Evolutionary conservation across 2,797 vertebrate genomes (phyloP), one percentile per base, ranked within the genome.

Genomic region (Hafferia zeledoni): DNA sequence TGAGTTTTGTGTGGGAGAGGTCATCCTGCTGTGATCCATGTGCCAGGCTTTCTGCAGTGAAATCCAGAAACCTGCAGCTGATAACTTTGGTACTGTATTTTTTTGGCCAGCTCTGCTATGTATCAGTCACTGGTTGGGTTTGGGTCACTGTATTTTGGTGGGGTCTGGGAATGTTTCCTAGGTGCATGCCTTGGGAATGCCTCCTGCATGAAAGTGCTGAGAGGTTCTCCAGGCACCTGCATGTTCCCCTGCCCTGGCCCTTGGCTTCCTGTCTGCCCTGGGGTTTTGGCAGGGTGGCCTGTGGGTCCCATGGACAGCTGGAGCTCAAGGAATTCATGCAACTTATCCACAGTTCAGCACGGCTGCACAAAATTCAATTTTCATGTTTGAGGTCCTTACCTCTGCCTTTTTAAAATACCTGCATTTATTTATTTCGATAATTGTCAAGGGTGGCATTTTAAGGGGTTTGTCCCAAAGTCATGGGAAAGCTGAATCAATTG

Each of bases 231-330:
- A 11, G 61, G 35, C 75, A 16, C 61, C 46, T 23, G 24, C 31
- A 18, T 3, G 17, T 46, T 12, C 50, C 28, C 18, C 15, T 27
- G 59, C 16, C 1, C 28, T 24, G 17, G 14, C 12, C 30, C 0
- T 5, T 10, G 28, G 22, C 52, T 33, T 25, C 53, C 46, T 23
- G 25, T 27, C 35, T 47, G 24, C 41, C 46, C 22, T 60, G 23
- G 43, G 55, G 55, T 85, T 90, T 76, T 1, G 4, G 49, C 28
- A 44, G 37, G 33, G 27, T 2, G 23, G 43, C 44, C 20, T 37
- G 53, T 1, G 5, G 17, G 16, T 74, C 65, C 47, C 2, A 0
- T 12, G 56, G 47, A 43, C 28, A 44, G 28, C 53, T 0, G 0
- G 39, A 67, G 39, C 37, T 56, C 11, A 25, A 0, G 9, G 47